Conservation (phyloP, 2,113 vertebrate genomes). For the Nothobranchius furzeri region DNA sequence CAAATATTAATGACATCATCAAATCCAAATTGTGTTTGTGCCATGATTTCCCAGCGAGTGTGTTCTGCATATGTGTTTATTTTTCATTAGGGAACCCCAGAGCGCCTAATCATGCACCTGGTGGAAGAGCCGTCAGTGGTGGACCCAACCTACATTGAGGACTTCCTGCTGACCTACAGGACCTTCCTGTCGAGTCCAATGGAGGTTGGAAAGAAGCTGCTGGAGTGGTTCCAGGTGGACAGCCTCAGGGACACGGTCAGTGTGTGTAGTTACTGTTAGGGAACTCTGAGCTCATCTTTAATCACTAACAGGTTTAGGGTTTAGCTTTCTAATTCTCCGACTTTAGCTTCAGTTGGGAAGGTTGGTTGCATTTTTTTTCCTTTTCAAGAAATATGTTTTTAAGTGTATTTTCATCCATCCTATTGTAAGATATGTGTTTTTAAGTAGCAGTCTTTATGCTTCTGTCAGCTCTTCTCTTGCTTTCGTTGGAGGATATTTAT, state of each 20-base stretch:
- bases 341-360: too few relatives aligned
- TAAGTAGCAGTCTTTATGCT: not conserved
- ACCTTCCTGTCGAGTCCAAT: conserved; percentile 93
- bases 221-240: conserved; percentile 95
- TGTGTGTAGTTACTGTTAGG: not conserved
- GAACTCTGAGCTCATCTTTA: not conserved
- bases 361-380: not conserved
- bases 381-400: not conserved
- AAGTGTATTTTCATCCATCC: not conserved
- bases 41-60: not conserved
- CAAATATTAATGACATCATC: conserved; percentile 41
- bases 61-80: not conserved
- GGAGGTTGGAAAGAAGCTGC: conserved; percentile 91
- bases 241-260: conserved; percentile 90
- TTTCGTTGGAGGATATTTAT: conserved; percentile 21
- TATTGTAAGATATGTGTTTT: not conserved
- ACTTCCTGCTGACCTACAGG: conserved; percentile 94
- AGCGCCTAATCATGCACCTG: conserved; percentile 95
- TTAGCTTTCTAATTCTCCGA: not conserved
- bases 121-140: conserved; percentile 98
- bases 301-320: not conserved
- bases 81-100: conserved; percentile 86
- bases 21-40: conserved; percentile 17
- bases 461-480: conserved; percentile 1
- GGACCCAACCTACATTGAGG: conserved; percentile 97